A percentile compares a stretch with the other conserved stretches of the same genome.
These are phyloP conservation scores for Notarius quadriscutis DNA, from an alignment of 2,113 vertebrate species.

Conservation along the genomic window DNA sequence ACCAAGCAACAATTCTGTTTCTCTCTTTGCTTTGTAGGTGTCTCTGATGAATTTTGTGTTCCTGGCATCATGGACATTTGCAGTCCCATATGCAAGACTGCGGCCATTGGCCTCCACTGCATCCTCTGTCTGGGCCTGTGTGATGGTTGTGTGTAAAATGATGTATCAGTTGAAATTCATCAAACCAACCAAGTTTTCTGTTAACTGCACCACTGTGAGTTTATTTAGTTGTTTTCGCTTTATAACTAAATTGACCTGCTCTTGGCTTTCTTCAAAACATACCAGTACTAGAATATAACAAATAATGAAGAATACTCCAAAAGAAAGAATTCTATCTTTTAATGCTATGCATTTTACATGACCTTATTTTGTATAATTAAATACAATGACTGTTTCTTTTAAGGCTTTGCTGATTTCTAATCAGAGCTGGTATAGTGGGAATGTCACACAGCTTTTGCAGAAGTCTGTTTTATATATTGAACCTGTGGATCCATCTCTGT, in stretches of 20 bases:
- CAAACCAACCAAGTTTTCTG: conserved; percentile 70
- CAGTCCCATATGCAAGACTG: conserved; percentile 69
- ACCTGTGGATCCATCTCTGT: conserved; percentile 62
- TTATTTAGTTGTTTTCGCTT: background rate
- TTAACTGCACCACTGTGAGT: conserved; percentile 77
- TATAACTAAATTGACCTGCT: background rate
- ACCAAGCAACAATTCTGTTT: background rate
- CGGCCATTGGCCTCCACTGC: conserved; percentile 66
- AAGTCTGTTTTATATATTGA: conserved; percentile 60
- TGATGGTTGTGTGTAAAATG: conserved; percentile 79
- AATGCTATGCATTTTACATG: background rate
- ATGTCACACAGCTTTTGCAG: conserved; percentile 67
- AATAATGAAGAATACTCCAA: background rate
- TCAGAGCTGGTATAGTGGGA: conserved; percentile 53
- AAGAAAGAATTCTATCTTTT: background rate
- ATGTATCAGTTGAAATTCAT: conserved; percentile 79
- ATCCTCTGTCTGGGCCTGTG: conserved; percentile 75
- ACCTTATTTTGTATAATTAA: background rate
- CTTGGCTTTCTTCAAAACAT: background rate
- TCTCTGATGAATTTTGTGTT: conserved; percentile 76
- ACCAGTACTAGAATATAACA: background rate
- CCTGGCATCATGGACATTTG: conserved; percentile 73
- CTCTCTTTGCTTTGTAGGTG: conserved; percentile 61
- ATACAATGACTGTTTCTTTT: background rate
- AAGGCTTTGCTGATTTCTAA: conserved; percentile 66